phyloP scores from a whole-genome alignment of 2,797 vertebrate genomes.

The Hemibagrus guttatus region DNA sequence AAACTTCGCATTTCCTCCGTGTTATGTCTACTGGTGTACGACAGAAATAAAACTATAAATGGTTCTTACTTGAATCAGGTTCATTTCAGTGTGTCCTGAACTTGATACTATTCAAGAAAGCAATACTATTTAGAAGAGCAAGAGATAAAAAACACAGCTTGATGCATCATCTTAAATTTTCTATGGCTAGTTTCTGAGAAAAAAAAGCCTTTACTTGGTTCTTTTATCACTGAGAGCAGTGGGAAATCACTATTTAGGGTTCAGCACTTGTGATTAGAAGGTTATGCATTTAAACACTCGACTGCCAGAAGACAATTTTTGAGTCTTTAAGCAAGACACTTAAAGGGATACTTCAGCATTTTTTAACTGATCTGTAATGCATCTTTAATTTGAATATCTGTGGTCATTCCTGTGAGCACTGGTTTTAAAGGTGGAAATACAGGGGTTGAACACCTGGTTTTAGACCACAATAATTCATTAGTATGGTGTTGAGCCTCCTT shows the following conservation, averaged over 20 bases:
- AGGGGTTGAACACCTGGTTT: too few species aligned
- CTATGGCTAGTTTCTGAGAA: neutral
- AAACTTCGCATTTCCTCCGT: constrained; percentile 1
- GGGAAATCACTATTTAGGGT: neutral
- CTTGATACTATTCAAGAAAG: constrained; percentile 26
- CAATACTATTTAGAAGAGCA: constrained; percentile 4
- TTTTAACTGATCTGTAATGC: neutral
- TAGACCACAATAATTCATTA: too few species aligned
- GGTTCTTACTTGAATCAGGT: neutral
- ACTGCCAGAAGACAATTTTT: constrained; percentile 11
- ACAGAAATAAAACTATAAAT: constrained; percentile 1
- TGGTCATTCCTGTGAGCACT: neutral
- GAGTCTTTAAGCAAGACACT: neutral
- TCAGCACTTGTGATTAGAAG: neutral
- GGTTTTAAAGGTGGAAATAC: neutral
- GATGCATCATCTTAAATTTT: constrained; percentile 14
- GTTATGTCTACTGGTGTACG: constrained; percentile 6
- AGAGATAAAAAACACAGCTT: constrained; percentile 20
- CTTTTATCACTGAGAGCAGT: neutral
- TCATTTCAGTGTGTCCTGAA: constrained; percentile 20
- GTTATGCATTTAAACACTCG: neutral
- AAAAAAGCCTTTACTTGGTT: neutral
- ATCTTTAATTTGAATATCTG: neutral
- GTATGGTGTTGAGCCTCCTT: too few species aligned
- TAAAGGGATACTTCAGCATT: neutral